Percentiles rank a stretch among this genome's conserved stretches.
phyloP scores from a whole-genome alignment of 2,888 invertebrate species.

The Lissonota sp. region DNA sequence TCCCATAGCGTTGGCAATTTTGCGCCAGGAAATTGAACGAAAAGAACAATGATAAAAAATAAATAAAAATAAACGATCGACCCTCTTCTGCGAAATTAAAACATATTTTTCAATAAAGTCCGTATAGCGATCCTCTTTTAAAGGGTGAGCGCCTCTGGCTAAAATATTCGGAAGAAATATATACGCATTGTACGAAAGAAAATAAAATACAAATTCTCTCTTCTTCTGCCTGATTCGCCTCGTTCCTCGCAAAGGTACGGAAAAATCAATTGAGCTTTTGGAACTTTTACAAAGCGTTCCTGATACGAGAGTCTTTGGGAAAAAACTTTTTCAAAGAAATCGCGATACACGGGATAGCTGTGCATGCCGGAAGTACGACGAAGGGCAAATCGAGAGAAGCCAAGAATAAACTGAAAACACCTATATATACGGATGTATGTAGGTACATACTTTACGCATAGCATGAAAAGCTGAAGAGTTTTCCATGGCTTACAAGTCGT shows the following conservation, averaged over 20 bases:
- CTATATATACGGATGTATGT: conserved; percentile 1
- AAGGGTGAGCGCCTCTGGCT: conserved; percentile 17
- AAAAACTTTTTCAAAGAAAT: conserved; percentile 62
- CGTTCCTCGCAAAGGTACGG: conserved; percentile 20
- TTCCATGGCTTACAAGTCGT: conserved; percentile 65
- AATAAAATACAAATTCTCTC: conserved; percentile 19
- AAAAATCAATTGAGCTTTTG: conserved; percentile 56
- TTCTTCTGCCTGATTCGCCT: not conserved
- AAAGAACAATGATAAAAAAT: conserved; percentile 22
- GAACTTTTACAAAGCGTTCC: conserved; percentile 61
- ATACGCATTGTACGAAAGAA: conserved; percentile 22
- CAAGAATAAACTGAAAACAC: conserved; percentile 47
- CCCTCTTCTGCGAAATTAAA: conserved; percentile 73
- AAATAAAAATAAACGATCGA: conserved; percentile 62
- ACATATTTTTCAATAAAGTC: conserved; percentile 78
- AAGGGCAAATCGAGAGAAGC: conserved; percentile 37
- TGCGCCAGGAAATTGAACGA: conserved; percentile 68
- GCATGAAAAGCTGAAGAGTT: not conserved
- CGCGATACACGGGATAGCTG: conserved; percentile 36
- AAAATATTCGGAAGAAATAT: conserved; percentile 15
- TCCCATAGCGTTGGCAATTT: conserved; percentile 34
- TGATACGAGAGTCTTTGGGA: conserved; percentile 28
- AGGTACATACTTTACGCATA: not conserved
- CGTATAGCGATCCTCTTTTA: conserved; percentile 70
- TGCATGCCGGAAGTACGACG: conserved; percentile 47